A percentile compares a stretch with the other conserved stretches of the same genome.
Evolutionary conservation across 1,140 invertebrate genomes (phyloP).

Genomic region (Rhynchophorus ferrugineus): DNA sequence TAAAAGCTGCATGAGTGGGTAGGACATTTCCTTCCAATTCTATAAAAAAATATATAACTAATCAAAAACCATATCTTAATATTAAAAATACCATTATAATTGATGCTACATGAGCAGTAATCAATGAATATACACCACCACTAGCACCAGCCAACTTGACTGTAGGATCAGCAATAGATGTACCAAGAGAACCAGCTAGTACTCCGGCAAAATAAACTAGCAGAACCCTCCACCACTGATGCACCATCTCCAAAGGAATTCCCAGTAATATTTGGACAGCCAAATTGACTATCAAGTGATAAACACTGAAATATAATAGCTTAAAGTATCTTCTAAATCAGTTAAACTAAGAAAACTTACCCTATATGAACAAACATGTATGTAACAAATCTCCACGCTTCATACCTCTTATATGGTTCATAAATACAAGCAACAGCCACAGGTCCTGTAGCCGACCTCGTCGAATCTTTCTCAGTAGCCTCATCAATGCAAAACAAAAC

Average conservation of each 20-base stretch:
- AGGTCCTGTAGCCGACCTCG: conserved; percentile 55
- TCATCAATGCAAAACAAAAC: conserved; percentile 61
- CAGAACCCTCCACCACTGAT: conserved; percentile 85
- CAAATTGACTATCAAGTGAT: conserved; percentile 87
- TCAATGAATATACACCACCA: conserved; percentile 91
- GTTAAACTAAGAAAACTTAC: conserved; percentile 45
- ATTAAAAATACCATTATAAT: conserved; percentile 71
- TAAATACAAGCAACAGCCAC: conserved; percentile 77
- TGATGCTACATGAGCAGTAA: conserved; percentile 91
- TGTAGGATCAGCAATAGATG: conserved; percentile 80
- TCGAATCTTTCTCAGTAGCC: conserved; percentile 34
- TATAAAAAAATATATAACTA: conserved; percentile 39
- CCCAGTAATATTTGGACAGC: conserved; percentile 88
- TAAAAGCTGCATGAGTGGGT: conserved; percentile 68
- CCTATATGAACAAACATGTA: conserved; percentile 98
- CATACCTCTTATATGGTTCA: conserved; percentile 75
- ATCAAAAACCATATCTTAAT: background rate
- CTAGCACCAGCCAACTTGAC: conserved; percentile 90
- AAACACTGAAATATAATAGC: conserved; percentile 46
- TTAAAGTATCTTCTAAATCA: background rate
- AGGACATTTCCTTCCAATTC: conserved; percentile 93
- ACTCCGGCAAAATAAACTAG: conserved; percentile 76
- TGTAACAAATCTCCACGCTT: conserved; percentile 87
- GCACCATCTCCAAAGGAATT: conserved; percentile 90
- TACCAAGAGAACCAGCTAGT: conserved; percentile 76